Base-by-base conservation (phyloP, 2,888 invertebrate species). In the Heliconius ismenius region DNA sequence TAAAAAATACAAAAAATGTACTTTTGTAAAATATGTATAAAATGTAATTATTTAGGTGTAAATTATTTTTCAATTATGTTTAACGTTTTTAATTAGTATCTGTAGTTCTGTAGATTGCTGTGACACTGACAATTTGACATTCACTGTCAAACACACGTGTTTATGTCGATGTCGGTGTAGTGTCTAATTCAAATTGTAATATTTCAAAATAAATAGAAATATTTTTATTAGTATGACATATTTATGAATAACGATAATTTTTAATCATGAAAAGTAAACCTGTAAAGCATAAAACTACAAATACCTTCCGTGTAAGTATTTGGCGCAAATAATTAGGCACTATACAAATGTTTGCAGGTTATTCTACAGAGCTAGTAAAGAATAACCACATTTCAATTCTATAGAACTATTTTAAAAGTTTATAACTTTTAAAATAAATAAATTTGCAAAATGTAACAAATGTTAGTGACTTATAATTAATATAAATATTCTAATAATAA, bases 301-400 rank as follows among this genome's bases (percentile, higher is more conserved):
- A 97, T 85, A 97, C 96, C 10, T 97, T 97, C 92, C 96, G 96
- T 93, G 97, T 97, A 94, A 90, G 91, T 97, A 79, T 36, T 65
- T 65, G 64, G 3, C 24, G 18, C 9, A 7, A 54, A 69, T 72
- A 39, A 63, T 64, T 75, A 24, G 15, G n/a, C 73, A 63, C 78
- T 77, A 26, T 26, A 62, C 15, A 26, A 74, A 73, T 73, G 18
- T 43, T 73, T 73, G 60, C 74, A 80, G 79, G 77, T 79, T 79
- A 79, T 73, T 78, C 21, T 28, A 54, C 32, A 32, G 2, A 4
- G 9, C 43, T 74, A 10, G 6, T 49, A 49, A 32, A 74, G 28
- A 26, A 26, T 28, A 43, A 21, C 49, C 43, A 3, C 26, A 70
- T n/a, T n/a, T 36, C 15, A 26, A 26, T 13, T 24, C 60, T 24